A percentile compares a stretch with the other conserved stretches of the same genome.
These are phyloP conservation scores for Oreochromis spilurus DNA, from an alignment of 2,113 vertebrate species.

Conservation along the genomic window DNA sequence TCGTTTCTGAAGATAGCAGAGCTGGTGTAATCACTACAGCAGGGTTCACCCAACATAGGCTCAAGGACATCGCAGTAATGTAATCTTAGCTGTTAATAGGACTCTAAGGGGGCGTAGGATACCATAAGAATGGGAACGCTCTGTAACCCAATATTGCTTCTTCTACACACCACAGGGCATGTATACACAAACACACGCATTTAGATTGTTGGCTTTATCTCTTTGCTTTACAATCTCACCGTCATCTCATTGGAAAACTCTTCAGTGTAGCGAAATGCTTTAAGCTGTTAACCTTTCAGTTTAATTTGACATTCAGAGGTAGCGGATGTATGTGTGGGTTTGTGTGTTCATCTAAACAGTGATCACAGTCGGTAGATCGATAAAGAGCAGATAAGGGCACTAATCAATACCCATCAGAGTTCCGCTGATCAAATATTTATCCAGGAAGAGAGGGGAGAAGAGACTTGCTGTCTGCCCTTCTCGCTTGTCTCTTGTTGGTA, in stretches of 20 bases:
- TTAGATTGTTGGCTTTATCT: background rate
- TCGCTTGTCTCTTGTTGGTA: background rate
- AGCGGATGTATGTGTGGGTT: background rate
- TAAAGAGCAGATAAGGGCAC: slow-evolving; percentile 53
- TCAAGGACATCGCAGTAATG: slow-evolving; percentile 65
- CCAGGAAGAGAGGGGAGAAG: slow-evolving; percentile 45
- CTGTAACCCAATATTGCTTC: slow-evolving; percentile 25
- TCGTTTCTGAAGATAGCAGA: slow-evolving; percentile 39
- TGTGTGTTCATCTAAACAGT: slow-evolving; percentile 38
- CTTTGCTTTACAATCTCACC: background rate
- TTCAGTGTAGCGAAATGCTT: slow-evolving; percentile 3
- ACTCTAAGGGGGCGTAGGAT: slow-evolving; percentile 11
- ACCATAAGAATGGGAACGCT: slow-evolving; percentile 14
- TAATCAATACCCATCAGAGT: slow-evolving; percentile 78
- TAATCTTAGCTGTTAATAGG: slow-evolving; percentile 64
- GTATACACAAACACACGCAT: background rate
- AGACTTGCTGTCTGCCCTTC: slow-evolving; percentile 28
- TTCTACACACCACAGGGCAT: background rate
- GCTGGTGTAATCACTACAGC: slow-evolving; percentile 58
- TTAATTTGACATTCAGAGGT: slow-evolving; percentile 28
- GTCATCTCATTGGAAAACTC: slow-evolving; percentile 25
- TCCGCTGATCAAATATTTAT: slow-evolving; percentile 88
- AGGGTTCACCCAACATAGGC: slow-evolving; percentile 51
- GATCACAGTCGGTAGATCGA: slow-evolving; percentile 53
- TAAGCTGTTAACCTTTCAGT: slow-evolving; percentile 28